These are phyloP conservation scores for Saccostrea echinata DNA, from an alignment of 1,140 invertebrate genomes.

Conservation along the genomic window DNA sequence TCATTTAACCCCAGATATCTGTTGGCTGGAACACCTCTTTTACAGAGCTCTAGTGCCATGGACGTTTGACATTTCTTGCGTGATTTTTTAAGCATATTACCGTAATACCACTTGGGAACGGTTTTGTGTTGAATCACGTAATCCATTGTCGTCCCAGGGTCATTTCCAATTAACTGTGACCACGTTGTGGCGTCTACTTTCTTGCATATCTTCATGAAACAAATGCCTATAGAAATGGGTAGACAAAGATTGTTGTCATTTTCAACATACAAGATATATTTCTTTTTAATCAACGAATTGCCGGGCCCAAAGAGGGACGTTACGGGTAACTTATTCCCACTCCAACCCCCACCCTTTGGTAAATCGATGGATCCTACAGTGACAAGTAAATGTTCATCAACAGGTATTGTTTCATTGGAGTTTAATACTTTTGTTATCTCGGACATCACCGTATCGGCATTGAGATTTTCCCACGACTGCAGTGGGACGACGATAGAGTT, in stretches of 20 bases:
- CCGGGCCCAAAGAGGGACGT: slow-evolving; percentile 1
- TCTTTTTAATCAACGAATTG: slow-evolving; percentile 16
- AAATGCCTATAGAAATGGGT: slow-evolving; percentile 28
- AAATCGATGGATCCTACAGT: too few species aligned
- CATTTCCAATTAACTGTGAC: neutral
- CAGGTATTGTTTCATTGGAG: too few species aligned
- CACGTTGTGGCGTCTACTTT: slow-evolving; percentile 21
- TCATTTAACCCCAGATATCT: neutral
- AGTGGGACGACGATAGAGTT: slow-evolving; percentile 35
- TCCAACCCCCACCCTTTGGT: too few species aligned
- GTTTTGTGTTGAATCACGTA: slow-evolving; percentile 20
- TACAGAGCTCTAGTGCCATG: slow-evolving; percentile 24
- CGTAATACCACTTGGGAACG: slow-evolving; percentile 24
- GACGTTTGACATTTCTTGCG: neutral
- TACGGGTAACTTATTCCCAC: too few species aligned
- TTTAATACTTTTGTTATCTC: neutral
- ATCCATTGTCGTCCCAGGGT: slow-evolving; percentile 14
- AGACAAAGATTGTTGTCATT: too few species aligned
- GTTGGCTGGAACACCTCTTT: neutral
- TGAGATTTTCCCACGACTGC: neutral
- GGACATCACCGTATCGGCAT: too few species aligned
- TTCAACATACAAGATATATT: neutral
- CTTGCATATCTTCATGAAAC: slow-evolving; percentile 33
- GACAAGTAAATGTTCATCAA: too few species aligned
- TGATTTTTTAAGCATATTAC: neutral